Conservation (phyloP, 2,888 invertebrate species). For the Lasioglossum figueresi region DNA sequence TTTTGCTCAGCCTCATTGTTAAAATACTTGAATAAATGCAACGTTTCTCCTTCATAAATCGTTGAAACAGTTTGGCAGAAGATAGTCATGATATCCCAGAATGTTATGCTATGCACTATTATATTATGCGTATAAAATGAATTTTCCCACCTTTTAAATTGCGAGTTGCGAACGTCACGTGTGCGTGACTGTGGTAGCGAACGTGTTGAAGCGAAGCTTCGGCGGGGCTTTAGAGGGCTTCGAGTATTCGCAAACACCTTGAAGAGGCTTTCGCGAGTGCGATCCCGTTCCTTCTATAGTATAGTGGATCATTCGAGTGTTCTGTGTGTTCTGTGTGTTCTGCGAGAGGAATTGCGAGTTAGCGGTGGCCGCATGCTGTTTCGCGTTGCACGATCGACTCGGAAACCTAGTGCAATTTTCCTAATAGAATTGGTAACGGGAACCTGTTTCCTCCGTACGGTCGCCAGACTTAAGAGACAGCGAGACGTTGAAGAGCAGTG, state of each 20-base stretch:
- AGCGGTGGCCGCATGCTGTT: not conserved
- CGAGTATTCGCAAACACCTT: not conserved
- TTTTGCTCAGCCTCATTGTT: not conserved
- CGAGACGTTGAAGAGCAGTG: not conserved
- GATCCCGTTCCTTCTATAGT: slow-evolving; percentile 15
- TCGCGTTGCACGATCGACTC: not conserved
- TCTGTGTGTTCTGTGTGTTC: slow-evolving; percentile 8
- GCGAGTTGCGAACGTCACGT: not conserved
- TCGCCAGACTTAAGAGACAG: not conserved
- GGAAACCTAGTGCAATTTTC: not conserved
- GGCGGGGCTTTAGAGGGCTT: not conserved
- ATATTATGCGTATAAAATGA: not conserved
- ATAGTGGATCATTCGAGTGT: not conserved
- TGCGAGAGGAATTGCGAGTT: slow-evolving; percentile 37
- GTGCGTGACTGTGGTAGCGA: not conserved
- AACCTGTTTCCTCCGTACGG: not conserved
- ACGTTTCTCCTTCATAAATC: not conserved
- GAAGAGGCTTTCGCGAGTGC: not conserved
- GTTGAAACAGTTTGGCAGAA: not conserved
- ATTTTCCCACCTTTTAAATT: not conserved
- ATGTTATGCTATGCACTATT: not conserved
- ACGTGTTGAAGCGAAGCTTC: not conserved
- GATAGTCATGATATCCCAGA: not conserved
- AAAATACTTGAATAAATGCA: not conserved
- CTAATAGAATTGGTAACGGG: not conserved